A percentile compares a stretch with the other conserved stretches of the same genome.
Evolutionary conservation across 2,113 vertebrate species (phyloP).

Genomic region (Cyanoramphus novaezelandiae): DNA sequence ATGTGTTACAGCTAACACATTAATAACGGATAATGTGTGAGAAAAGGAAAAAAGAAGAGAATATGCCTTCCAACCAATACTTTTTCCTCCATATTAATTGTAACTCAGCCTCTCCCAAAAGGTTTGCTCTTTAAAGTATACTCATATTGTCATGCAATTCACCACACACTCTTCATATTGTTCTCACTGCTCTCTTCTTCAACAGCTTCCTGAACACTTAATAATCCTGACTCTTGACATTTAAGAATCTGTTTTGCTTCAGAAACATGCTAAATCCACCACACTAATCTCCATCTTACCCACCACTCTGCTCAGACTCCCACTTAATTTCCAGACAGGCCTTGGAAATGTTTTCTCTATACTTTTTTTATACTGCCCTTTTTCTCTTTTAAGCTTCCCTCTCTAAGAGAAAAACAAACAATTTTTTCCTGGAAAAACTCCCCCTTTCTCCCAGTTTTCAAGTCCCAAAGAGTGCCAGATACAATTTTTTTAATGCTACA

Average conservation of each 20-base stretch:
- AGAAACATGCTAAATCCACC: not conserved
- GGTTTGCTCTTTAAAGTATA: not conserved
- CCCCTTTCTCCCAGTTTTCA: not conserved
- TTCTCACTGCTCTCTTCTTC: slow-evolving; percentile 19
- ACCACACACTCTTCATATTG: not conserved
- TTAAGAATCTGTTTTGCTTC: slow-evolving; percentile 39
- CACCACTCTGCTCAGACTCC: not conserved
- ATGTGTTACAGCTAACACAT: not conserved
- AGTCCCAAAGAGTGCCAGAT: not conserved
- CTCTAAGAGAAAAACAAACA: not conserved
- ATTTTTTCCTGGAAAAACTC: not conserved
- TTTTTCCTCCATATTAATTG: not conserved
- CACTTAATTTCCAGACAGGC: not conserved
- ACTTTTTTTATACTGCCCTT: not conserved
- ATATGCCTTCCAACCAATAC: not conserved
- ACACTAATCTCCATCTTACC: not conserved
- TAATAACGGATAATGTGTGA: not conserved
- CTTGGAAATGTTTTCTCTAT: not conserved
- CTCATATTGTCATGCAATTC: not conserved
- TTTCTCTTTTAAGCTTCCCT: not conserved
- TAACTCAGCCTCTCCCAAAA: not conserved
- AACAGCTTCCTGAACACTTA: slow-evolving; percentile 38
- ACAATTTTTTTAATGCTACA: not conserved
- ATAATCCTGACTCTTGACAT: slow-evolving; percentile 53
- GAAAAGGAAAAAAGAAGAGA: not conserved